These are phyloP conservation scores for Pipistrellus nathusii DNA, from an alignment of 2,797 vertebrate genomes.

Conservation along the genomic window DNA sequence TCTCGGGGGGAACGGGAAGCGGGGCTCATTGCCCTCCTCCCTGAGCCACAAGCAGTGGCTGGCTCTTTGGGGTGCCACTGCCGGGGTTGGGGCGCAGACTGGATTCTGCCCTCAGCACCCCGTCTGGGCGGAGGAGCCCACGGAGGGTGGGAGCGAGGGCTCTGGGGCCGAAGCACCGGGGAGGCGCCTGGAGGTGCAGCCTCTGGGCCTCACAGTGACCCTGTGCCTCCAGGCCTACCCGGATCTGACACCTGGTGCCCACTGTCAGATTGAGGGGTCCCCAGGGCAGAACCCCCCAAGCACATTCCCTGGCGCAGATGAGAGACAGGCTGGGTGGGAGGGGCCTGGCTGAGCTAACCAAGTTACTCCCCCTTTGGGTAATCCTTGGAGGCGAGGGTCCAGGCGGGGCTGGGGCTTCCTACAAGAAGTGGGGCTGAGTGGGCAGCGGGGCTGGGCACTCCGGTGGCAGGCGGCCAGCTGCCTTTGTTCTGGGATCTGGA, in stretches of 20 bases:
- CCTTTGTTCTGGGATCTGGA: constrained; percentile 84
- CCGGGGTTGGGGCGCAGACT: neutral
- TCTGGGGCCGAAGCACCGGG: neutral
- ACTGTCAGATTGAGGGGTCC: neutral
- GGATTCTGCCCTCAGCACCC: neutral
- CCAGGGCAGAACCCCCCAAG: neutral
- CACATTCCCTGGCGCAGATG: no score
- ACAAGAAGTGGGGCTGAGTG: constrained; percentile 74
- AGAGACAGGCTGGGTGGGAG: neutral
- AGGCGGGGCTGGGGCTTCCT: constrained; percentile 56
- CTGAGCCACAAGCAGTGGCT: rapidly evolving
- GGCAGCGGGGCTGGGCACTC: constrained; percentile 59
- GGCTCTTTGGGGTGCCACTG: neutral
- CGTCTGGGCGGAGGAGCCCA: neutral
- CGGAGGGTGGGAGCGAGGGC: neutral
- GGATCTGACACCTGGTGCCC: neutral
- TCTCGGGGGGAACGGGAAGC: rapidly evolving
- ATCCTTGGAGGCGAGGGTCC: neutral
- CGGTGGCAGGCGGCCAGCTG: constrained; percentile 66
- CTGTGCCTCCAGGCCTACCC: neutral
- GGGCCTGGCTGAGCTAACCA: neutral
- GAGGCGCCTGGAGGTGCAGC: neutral
- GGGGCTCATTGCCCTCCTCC: neutral
- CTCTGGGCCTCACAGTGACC: neutral
- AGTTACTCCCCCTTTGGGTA: neutral